Percentiles rank a stretch among this genome's conserved stretches.
These are phyloP conservation scores for Rhinopomastus cyanomelas DNA, from an alignment of 2,113 vertebrate species.

Conservation along the genomic window DNA sequence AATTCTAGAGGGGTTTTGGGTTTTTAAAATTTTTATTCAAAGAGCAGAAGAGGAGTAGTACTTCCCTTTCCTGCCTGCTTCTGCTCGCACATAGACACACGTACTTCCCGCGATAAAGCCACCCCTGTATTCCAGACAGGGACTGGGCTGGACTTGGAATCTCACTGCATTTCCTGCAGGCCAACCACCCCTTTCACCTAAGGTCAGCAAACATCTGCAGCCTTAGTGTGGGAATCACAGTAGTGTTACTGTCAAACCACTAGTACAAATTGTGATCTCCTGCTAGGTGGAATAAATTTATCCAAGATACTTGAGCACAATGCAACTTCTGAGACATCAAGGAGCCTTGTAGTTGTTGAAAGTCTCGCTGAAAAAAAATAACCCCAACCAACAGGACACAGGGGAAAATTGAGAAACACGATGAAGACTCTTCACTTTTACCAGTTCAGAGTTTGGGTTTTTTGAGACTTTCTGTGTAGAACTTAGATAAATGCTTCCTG, in stretches of 20 bases:
- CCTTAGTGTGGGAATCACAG: constrained; percentile 57
- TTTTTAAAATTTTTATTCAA: background rate
- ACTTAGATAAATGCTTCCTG: background rate
- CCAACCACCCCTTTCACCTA: background rate
- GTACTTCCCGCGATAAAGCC: constrained; percentile 18
- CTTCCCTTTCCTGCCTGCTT: background rate
- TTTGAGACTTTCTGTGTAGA: background rate
- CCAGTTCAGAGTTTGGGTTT: background rate
- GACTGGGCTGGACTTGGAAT: constrained; percentile 44
- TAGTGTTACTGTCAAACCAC: background rate
- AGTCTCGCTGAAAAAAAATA: background rate
- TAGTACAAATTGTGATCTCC: background rate
- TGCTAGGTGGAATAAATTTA: background rate
- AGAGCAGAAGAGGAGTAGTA: constrained; percentile 26
- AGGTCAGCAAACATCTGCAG: constrained; percentile 77
- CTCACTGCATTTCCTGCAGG: constrained; percentile 44
- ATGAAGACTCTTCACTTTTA: background rate
- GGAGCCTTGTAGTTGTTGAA: background rate
- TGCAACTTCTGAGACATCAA: background rate
- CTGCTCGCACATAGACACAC: background rate
- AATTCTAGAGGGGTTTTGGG: background rate
- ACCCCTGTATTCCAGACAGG: background rate
- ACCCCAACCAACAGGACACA: background rate
- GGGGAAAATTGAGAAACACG: background rate
- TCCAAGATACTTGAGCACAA: background rate